These are phyloP conservation scores for Cydia splendana DNA, from an alignment of 1,140 invertebrate genomes.

Conservation along the genomic window DNA sequence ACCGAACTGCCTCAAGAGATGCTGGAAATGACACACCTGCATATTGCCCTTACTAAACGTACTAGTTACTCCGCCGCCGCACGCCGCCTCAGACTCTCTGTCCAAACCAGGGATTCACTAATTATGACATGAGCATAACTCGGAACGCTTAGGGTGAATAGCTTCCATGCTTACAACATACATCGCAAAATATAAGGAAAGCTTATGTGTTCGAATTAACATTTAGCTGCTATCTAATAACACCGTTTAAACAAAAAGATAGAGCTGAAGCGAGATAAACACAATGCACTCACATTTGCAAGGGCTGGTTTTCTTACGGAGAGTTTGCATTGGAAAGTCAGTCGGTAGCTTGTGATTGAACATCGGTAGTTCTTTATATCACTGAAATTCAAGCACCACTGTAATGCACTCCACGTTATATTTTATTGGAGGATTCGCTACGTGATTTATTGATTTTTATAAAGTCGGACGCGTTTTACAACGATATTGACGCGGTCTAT, in stretches of 20 bases:
- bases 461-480: conserved; percentile 34
- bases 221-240: conserved; percentile 68
- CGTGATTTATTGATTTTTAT: conserved; percentile 74
- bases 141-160: conserved; percentile 47
- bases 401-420: conserved; percentile 53
- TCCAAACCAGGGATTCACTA: conserved; percentile 73
- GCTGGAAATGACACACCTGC: conserved; percentile 81
- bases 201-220: conserved; percentile 57
- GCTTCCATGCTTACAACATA: conserved; percentile 69
- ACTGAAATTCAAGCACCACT: conserved; percentile 69
- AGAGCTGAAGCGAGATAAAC: conserved; percentile 52
- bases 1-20: conserved; percentile 79
- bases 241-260: conserved; percentile 56
- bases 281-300: conserved; percentile 89
- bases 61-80: conserved; percentile 57
- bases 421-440: conserved; percentile 56
- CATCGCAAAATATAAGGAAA: conserved; percentile 71
- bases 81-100: conserved; percentile 70
- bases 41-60: conserved; percentile 72
- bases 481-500: neutral
- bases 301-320: conserved; percentile 93
- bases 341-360: conserved; percentile 78
- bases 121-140: conserved; percentile 59
- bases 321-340: conserved; percentile 88
- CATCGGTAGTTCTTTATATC: conserved; percentile 65